A percentile compares a stretch with the other conserved stretches of the same genome.
Conservation (phyloP, 2,888 invertebrate species). For the Melipona beecheii region DNA sequence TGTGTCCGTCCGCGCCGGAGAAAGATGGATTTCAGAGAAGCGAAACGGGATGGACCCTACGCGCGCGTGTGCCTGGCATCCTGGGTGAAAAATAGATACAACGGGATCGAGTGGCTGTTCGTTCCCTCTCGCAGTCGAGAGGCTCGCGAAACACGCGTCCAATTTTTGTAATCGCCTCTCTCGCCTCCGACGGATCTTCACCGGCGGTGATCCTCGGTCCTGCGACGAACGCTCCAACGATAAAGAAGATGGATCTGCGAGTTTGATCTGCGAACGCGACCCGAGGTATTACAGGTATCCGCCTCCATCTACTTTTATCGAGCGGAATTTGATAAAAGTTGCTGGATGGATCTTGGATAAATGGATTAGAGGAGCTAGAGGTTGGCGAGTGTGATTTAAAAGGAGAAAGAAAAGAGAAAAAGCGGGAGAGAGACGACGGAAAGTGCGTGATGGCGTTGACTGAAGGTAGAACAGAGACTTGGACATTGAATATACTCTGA, state of each 20-base stretch:
- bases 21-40: constrained; percentile 26
- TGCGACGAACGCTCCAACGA: neutral
- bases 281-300: neutral
- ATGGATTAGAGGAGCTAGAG: neutral
- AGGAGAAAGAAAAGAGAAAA: neutral
- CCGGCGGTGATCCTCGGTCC: neutral
- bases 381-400: neutral
- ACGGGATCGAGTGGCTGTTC: constrained; percentile 1
- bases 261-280: neutral
- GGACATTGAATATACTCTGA: too few species aligned
- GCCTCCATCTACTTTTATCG: neutral
- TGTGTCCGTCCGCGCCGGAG: constrained; percentile 1
- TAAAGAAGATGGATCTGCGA: constrained; percentile 14
- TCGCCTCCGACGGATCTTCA: neutral
- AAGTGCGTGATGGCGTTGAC: too few species aligned
- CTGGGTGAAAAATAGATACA: constrained; percentile 23
- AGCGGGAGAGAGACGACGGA: too few species aligned
- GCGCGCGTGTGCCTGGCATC: neutral
- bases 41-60: neutral
- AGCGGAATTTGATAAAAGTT: neutral
- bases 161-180: constrained; percentile 6
- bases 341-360: neutral
- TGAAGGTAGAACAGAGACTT: too few species aligned
- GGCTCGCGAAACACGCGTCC: constrained; percentile 18
- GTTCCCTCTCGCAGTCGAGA: neutral